Evolutionary conservation across 2,113 vertebrate species (phyloP).

Genomic region (Ornithorhynchus anatinus): DNA sequence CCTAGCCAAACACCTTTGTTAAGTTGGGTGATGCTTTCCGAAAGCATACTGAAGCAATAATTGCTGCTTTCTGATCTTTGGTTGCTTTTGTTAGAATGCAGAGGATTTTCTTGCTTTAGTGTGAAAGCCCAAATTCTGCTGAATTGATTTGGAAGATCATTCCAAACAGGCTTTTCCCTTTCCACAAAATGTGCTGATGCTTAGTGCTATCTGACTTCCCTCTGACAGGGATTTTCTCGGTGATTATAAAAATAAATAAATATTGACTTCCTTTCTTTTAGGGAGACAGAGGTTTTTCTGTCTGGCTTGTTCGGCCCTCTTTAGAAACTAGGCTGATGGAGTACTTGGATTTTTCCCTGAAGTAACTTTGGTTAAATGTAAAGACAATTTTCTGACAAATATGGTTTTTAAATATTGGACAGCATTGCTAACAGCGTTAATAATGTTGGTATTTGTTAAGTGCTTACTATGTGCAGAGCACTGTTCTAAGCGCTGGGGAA

Average conservation of each 20-base stretch:
- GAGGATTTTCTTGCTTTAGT: neutral
- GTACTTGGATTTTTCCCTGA: conserved; percentile 18
- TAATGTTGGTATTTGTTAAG: too few relatives aligned
- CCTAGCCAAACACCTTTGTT: neutral
- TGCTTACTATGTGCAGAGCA: too few relatives aligned
- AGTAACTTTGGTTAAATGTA: conserved; percentile 1
- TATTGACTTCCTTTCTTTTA: conserved; percentile 41
- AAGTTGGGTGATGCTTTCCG: neutral
- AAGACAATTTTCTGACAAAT: conserved; percentile 10
- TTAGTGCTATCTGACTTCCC: conserved; percentile 34
- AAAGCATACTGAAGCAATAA: neutral
- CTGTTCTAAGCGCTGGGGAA: too few relatives aligned
- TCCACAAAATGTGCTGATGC: neutral
- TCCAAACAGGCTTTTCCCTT: neutral
- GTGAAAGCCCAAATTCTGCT: neutral
- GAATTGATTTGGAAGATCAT: neutral
- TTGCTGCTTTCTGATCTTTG: conserved; percentile 11
- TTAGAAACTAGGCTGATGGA: conserved; percentile 22
- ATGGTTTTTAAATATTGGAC: too few relatives aligned
- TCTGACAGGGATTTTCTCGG: neutral
- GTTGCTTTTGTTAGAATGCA: neutral
- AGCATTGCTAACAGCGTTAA: too few relatives aligned
- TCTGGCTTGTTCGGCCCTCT: neutral
- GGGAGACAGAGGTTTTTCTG: conserved; percentile 19
- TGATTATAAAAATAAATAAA: conserved; percentile 49